Conservation (phyloP, 2,888 invertebrate species). For the Steinernema hermaphroditum region DNA sequence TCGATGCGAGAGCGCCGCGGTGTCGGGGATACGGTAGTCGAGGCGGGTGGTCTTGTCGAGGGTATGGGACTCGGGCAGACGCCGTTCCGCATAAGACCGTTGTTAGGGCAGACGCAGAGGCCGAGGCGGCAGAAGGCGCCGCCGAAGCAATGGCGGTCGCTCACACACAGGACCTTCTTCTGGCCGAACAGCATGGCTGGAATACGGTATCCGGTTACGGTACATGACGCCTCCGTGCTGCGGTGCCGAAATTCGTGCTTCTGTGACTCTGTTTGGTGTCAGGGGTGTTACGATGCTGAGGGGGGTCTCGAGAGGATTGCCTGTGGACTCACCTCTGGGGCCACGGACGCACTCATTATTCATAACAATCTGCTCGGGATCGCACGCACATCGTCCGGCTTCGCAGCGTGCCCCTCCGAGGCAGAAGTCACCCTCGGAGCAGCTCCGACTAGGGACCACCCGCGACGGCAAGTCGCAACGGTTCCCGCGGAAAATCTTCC, state of each 20-base stretch:
- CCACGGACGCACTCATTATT: neutral
- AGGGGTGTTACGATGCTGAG: too few relatives aligned
- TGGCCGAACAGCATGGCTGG: neutral
- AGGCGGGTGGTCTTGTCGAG: constrained; percentile 7
- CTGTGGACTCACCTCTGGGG: constrained; percentile 6
- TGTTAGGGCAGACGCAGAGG: constrained; percentile 39
- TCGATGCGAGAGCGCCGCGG: constrained; percentile 13
- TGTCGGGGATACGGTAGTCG: constrained; percentile 4
- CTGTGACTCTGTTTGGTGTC: too few relatives aligned
- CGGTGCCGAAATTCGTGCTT: too few relatives aligned
- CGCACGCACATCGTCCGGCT: constrained; percentile 44
- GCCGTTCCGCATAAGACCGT: constrained; percentile 38
- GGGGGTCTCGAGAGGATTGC: too few relatives aligned
- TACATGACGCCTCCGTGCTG: neutral
- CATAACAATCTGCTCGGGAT: constrained; percentile 4
- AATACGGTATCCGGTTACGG: neutral
- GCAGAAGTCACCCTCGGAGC: constrained; percentile 36
- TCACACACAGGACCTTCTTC: constrained; percentile 23
- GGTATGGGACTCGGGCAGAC: constrained; percentile 30
- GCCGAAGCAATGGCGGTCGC: constrained; percentile 37
- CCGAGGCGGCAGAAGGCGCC: constrained; percentile 42
- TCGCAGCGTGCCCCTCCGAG: constrained; percentile 39
- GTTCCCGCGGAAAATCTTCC: constrained; percentile 40
- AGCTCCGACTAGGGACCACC: constrained; percentile 38
- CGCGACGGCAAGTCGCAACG: constrained; percentile 47